phyloP scores from a whole-genome alignment of 2,797 vertebrate species.

The Steatocranus sp. region DNA sequence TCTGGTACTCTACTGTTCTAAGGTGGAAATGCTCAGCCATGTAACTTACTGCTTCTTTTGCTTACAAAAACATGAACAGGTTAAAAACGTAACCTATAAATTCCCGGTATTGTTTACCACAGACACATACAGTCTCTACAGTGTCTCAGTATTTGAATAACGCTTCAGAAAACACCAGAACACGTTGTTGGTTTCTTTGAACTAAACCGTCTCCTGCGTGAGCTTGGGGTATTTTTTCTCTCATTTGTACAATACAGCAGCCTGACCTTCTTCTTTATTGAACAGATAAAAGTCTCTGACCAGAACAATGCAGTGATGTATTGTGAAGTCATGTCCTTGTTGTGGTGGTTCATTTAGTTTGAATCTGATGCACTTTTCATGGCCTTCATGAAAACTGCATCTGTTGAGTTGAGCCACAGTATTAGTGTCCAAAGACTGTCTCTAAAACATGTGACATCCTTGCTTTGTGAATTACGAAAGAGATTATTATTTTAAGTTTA shows the following conservation, averaged over 20 bases:
- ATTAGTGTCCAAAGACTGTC: neutral
- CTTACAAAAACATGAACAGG: neutral
- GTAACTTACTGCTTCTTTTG: neutral
- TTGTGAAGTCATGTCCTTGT: constrained; percentile 21
- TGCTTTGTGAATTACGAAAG: neutral
- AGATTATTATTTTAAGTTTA: neutral
- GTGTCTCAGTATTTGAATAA: neutral
- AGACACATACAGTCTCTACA: neutral
- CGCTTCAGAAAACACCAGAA: neutral
- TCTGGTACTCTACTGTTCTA: fast-evolving
- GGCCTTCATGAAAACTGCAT: constrained; percentile 12
- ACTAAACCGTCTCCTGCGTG: neutral
- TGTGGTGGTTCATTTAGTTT: constrained; percentile 13
- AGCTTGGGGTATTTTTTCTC: neutral
- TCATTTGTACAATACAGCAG: constrained; percentile 15
- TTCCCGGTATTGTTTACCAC: neutral
- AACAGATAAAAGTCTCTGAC: constrained; percentile 27
- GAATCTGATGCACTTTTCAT: constrained; percentile 12
- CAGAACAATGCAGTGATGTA: constrained; percentile 11
- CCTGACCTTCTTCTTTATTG: neutral
- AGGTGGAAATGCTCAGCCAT: neutral
- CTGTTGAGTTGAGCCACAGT: neutral
- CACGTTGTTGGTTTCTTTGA: neutral
- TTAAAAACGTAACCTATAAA: neutral
- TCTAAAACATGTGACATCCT: neutral